Evolutionary conservation across 2,888 invertebrate genomes (phyloP).

Genomic region (Quadriops clusia): DNA sequence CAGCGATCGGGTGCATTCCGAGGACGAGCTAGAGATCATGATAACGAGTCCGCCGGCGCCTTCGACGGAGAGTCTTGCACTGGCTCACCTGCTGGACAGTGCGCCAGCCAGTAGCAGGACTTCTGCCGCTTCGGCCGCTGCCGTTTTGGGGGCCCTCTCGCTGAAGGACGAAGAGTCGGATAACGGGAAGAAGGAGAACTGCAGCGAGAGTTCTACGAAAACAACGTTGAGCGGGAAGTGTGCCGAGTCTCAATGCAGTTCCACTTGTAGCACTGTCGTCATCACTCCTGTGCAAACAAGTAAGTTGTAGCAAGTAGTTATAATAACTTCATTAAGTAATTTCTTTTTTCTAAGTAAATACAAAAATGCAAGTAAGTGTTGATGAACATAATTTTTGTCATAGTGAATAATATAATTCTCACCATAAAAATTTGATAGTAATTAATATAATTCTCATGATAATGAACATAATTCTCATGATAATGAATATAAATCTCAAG

Average conservation of each 20-base stretch:
- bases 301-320: constrained; percentile 22
- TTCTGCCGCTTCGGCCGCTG: constrained; percentile 39
- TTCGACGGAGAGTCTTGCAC: constrained; percentile 72
- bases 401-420: too few relatives aligned
- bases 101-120: constrained; percentile 47
- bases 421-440: too few relatives aligned
- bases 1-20: constrained; percentile 87
- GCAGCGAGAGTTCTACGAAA: constrained; percentile 45
- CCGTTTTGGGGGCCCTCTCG: constrained; percentile 37
- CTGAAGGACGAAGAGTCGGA: constrained; percentile 31
- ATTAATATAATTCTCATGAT: too few relatives aligned
- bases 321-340: neutral
- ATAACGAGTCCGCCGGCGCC: constrained; percentile 75
- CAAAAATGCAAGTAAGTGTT: too few relatives aligned
- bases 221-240: constrained; percentile 44
- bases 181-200: constrained; percentile 33
- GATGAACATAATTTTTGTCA: too few relatives aligned
- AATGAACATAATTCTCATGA: too few relatives aligned
- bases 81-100: constrained; percentile 62
- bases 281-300: constrained; percentile 44
- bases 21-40: constrained; percentile 87
- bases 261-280: constrained; percentile 80
- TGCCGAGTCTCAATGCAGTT: constrained; percentile 72
- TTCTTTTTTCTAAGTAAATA: neutral
- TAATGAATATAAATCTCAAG: too few relatives aligned